Percentiles rank a stretch among this genome's conserved stretches.
phyloP scores from a whole-genome alignment of 2,113 vertebrate species.

The Corythornis vintsioides region DNA sequence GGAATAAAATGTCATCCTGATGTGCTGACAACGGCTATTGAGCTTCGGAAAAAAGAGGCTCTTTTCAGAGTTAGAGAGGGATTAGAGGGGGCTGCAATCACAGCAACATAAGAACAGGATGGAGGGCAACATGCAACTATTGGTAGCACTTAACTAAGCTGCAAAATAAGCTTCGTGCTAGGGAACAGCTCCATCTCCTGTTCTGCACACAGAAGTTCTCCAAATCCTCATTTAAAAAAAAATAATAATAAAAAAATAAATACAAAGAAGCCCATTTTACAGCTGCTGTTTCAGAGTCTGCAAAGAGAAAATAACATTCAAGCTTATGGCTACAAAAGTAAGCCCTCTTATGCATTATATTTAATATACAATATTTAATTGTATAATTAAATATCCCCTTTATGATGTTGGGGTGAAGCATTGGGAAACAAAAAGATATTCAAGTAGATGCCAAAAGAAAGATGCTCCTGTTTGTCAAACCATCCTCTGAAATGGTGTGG shows the following conservation, averaged over 20 bases:
- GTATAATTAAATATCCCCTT: background rate
- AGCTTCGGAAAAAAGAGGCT: background rate
- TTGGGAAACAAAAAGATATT: background rate
- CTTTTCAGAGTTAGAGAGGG: background rate
- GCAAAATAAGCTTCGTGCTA: background rate
- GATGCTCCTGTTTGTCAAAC: background rate
- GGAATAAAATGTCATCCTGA: background rate
- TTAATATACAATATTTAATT: no score
- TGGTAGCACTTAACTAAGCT: background rate
- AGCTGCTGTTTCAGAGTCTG: background rate
- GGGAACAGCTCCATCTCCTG: conserved; percentile 80
- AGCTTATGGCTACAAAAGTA: background rate
- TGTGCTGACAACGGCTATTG: background rate
- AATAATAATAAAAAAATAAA: background rate
- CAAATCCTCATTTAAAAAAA: background rate
- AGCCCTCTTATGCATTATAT: background rate
- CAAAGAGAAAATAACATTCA: background rate
- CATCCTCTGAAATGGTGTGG: background rate
- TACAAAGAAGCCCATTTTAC: background rate
- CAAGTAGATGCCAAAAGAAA: background rate
- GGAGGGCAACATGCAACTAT: background rate
- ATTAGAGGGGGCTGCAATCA: background rate
- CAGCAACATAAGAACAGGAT: background rate
- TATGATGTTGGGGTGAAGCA: background rate
- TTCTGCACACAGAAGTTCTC: conserved; percentile 17